Evolutionary conservation across 2,888 invertebrate species (phyloP).

Genomic region (Agrochola lychnidis): DNA sequence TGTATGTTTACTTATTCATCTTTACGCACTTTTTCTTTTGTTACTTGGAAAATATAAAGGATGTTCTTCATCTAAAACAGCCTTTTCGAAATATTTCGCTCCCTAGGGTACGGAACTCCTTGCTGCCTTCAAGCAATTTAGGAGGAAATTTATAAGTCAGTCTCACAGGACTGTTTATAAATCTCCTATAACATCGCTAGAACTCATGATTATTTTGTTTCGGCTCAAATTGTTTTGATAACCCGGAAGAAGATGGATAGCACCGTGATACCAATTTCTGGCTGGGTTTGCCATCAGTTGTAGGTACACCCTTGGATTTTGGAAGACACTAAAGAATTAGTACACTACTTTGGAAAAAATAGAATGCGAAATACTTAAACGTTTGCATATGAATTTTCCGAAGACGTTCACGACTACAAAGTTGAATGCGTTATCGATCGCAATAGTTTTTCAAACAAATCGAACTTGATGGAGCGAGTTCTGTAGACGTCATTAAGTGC

Average conservation of each 20-base stretch:
- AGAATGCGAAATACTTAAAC: neutral
- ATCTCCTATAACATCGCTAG: neutral
- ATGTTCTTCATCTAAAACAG: neutral
- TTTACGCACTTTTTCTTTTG: slow-evolving; percentile 27
- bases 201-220: neutral
- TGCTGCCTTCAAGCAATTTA: neutral
- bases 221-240: neutral
- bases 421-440: slow-evolving; percentile 24
- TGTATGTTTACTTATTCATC: slow-evolving; percentile 43
- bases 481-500: slow-evolving; percentile 33
- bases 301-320: neutral
- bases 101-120: neutral
- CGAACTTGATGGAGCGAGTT: slow-evolving; percentile 15
- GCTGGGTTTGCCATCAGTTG: neutral
- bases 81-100: neutral
- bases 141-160: neutral
- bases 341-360: neutral
- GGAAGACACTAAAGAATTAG: neutral
- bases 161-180: neutral
- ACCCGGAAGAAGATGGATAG: neutral
- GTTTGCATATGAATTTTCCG: neutral
- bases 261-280: neutral
- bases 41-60: neutral
- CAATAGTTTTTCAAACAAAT: slow-evolving; percentile 33
- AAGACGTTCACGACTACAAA: neutral